These are phyloP conservation scores for Pelobates fuscus DNA, from an alignment of 2,113 vertebrate species.

Conservation along the genomic window DNA sequence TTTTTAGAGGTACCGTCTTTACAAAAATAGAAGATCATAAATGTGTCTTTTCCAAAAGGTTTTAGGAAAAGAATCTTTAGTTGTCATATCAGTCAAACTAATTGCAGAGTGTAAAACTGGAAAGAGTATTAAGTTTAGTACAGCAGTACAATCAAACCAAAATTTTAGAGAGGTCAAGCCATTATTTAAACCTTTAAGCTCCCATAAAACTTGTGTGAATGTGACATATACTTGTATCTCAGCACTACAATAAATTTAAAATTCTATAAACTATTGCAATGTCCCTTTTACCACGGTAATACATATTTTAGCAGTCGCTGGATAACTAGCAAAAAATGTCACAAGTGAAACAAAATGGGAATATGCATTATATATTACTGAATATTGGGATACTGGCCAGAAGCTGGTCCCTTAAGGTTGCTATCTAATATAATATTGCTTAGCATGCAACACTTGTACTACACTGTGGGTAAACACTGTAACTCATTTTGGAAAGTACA, in stretches of 20 bases:
- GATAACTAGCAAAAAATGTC: constrained; percentile 45
- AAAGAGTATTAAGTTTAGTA: constrained; percentile 47
- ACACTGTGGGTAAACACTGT: not conserved
- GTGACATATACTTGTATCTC: constrained; percentile 46
- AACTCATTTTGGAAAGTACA: not conserved
- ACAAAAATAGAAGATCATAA: constrained; percentile 26
- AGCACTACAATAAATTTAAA: constrained; percentile 38
- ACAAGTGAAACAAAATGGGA: constrained; percentile 21
- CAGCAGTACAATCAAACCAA: constrained; percentile 49
- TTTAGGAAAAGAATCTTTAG: constrained; percentile 42
- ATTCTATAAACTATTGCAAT: constrained; percentile 49
- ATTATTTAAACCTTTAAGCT: constrained; percentile 51
- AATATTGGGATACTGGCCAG: constrained; percentile 37
- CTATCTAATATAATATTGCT: not conserved
- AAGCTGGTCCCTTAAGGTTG: constrained; percentile 22
- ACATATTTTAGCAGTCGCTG: constrained; percentile 35
- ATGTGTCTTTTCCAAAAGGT: constrained; percentile 37
- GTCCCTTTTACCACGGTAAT: constrained; percentile 47
- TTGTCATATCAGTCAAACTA: constrained; percentile 49
- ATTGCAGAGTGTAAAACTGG: constrained; percentile 35
- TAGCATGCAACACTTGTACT: not conserved
- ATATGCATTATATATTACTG: constrained; percentile 41
- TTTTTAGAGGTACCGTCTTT: constrained; percentile 18
- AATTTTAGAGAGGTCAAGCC: constrained; percentile 47
- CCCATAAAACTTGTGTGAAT: constrained; percentile 39